Conservation (phyloP, 2,797 vertebrate species). For the Octomys mimax region DNA sequence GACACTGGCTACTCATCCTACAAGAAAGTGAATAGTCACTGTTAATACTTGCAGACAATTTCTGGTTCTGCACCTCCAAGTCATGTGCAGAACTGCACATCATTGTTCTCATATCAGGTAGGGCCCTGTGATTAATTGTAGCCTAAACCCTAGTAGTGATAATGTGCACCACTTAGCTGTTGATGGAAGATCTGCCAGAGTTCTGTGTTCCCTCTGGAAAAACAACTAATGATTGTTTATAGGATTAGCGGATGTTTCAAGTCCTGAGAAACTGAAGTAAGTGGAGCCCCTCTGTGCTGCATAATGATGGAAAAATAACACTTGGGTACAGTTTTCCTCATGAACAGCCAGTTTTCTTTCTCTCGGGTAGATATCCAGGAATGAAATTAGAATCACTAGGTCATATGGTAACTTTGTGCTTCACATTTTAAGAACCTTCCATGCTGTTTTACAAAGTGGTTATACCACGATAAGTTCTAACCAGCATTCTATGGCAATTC, state of each 20-base stretch:
- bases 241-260: neutral
- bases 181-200: neutral
- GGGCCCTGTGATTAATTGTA: neutral
- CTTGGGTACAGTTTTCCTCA: neutral
- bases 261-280: neutral
- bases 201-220: neutral
- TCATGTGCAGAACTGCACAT: neutral
- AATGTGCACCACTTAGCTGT: constrained; percentile 7
- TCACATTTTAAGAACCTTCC: constrained; percentile 12
- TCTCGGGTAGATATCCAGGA: neutral
- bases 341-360: neutral
- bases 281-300: neutral
- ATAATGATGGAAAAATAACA: neutral
- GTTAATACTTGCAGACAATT: neutral
- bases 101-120: neutral
- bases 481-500: neutral
- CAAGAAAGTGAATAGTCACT: neutral
- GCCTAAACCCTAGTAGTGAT: constrained; percentile 17
- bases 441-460: neutral
- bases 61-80: neutral
- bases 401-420: neutral
- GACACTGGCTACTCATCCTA: neutral
- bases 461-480: neutral
- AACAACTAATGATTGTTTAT: constrained; percentile 1
- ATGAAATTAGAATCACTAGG: neutral